Conservation (phyloP, 2,797 vertebrate species). For the Melanotaenia trifasciata region DNA sequence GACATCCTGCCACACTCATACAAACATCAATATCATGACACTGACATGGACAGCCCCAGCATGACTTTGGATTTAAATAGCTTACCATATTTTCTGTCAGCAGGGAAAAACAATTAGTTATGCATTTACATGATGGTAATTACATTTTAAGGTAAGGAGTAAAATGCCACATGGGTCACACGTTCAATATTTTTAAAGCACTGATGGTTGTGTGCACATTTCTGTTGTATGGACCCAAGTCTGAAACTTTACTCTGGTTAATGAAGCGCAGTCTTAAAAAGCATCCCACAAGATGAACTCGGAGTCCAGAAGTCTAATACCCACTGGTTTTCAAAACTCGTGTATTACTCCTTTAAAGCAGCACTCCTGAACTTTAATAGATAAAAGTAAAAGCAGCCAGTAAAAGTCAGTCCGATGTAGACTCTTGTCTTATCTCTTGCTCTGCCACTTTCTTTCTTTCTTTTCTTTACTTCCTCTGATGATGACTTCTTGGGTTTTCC, state of each 20-base stretch:
- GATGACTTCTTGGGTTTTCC: too few relatives aligned
- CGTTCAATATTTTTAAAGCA: not conserved
- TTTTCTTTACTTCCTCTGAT: too few relatives aligned
- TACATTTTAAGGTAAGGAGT: not conserved
- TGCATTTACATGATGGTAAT: constrained; percentile 31
- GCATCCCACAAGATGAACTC: not conserved
- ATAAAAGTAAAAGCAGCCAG: too few relatives aligned
- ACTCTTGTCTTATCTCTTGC: too few relatives aligned
- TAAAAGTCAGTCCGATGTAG: too few relatives aligned
- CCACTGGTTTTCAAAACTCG: not conserved
- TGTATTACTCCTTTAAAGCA: too few relatives aligned
- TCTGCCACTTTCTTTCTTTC: too few relatives aligned
- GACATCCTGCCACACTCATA: constrained; percentile 8
- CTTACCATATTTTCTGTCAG: constrained; percentile 29
- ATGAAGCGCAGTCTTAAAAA: not conserved
- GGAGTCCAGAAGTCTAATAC: too few relatives aligned
- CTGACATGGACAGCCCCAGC: constrained; percentile 14
- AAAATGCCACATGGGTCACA: constrained; percentile 2
- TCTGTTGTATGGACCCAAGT: not conserved
- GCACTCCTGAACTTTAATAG: too few relatives aligned
- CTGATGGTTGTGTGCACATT: not conserved
- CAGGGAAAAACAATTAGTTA: not conserved
- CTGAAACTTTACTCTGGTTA: not conserved
- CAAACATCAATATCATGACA: constrained; percentile 25
- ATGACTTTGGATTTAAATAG: constrained; percentile 23